phyloP scores from a whole-genome alignment of 2,113 vertebrate species.

The Oncorhynchus clarkii region DNA sequence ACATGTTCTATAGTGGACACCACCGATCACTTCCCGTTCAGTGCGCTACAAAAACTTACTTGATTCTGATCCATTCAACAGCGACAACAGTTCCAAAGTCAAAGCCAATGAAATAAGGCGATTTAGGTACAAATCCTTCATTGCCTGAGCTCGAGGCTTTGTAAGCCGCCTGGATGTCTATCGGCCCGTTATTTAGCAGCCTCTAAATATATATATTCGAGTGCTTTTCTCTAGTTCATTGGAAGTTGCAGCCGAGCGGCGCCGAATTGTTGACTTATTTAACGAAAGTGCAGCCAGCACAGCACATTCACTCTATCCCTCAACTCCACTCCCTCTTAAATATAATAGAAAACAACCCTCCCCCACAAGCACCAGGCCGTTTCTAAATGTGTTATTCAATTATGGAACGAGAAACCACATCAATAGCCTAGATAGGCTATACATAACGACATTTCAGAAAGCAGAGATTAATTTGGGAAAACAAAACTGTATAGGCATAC shows the following conservation, averaged over 20 bases:
- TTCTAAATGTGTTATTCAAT: neutral
- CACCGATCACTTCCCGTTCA: neutral
- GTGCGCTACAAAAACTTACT: conserved; percentile 4
- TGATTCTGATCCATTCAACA: conserved; percentile 5
- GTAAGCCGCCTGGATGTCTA: neutral
- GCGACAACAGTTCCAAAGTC: conserved; percentile 1
- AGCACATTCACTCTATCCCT: neutral
- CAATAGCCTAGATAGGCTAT: neutral
- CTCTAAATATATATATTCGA: neutral
- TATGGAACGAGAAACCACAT: neutral
- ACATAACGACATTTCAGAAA: no score
- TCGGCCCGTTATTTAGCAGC: neutral
- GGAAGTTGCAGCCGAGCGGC: neutral
- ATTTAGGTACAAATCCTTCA: neutral
- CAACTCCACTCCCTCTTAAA: neutral
- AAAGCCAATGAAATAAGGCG: neutral
- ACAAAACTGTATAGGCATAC: no score
- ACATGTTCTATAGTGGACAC: no score
- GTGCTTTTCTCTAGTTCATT: neutral
- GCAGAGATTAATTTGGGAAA: no score
- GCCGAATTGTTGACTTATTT: neutral
- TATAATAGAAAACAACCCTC: neutral
- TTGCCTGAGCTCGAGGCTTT: neutral
- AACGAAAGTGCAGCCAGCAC: neutral
- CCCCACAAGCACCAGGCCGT: neutral